Percentiles rank a stretch among this genome's conserved stretches.
Conservation (phyloP, 2,888 invertebrate species). For the Noctua janthina region DNA sequence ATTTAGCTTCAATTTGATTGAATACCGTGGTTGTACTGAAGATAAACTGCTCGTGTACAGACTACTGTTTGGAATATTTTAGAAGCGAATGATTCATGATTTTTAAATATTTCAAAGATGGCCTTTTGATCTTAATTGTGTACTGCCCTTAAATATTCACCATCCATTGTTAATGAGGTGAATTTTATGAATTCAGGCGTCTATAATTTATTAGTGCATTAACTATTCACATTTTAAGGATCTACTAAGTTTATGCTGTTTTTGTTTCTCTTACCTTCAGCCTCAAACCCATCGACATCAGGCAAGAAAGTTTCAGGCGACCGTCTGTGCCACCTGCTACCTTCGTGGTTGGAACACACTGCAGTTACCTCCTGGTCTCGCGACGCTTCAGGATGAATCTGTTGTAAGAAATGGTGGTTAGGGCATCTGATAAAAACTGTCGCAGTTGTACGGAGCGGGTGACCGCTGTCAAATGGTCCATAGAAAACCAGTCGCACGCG, state of each 20-base stretch:
- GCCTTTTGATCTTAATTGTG: neutral
- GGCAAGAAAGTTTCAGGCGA: constrained; percentile 55
- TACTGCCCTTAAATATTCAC: neutral
- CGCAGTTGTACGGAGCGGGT: neutral
- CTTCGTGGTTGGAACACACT: constrained; percentile 28
- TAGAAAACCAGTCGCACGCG: neutral
- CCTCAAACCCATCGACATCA: constrained; percentile 55
- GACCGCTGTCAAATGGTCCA: neutral
- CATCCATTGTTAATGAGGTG: neutral
- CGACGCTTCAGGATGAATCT: constrained; percentile 75
- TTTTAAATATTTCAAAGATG: neutral
- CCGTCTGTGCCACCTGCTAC: neutral
- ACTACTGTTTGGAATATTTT: neutral
- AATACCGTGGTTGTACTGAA: neutral
- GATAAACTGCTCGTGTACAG: neutral
- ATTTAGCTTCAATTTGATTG: neutral
- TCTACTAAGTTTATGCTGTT: neutral
- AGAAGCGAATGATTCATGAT: neutral
- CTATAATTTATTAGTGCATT: neutral
- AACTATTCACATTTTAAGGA: neutral
- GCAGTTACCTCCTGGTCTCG: constrained; percentile 32
- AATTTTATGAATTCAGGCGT: neutral
- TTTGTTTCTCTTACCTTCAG: constrained; percentile 63
- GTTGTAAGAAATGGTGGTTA: neutral
- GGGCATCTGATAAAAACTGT: neutral